Evolutionary conservation across 1,140 invertebrate genomes (phyloP).

Genomic region (Bilobella aurantiaca): DNA sequence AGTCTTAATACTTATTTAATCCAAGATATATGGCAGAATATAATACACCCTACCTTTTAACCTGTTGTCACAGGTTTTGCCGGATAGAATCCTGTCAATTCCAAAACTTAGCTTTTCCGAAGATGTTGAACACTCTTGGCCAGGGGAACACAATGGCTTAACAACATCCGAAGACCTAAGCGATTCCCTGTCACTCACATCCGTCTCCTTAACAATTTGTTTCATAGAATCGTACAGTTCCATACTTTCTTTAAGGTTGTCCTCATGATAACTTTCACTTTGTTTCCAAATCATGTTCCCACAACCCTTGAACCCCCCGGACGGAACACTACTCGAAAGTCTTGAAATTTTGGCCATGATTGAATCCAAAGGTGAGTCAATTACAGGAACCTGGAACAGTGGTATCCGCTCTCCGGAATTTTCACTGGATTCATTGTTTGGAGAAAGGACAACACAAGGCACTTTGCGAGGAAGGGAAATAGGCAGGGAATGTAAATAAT

Average conservation of each 20-base stretch:
- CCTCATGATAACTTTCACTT: not conserved
- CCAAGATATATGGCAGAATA: not conserved
- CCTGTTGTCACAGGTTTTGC: constrained; percentile 11
- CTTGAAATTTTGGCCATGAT: constrained; percentile 6
- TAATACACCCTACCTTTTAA: not conserved
- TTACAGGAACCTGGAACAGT: not conserved
- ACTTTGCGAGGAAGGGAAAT: constrained; percentile 26
- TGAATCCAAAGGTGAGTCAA: constrained; percentile 3
- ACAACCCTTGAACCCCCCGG: not conserved
- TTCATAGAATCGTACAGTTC: constrained; percentile 1
- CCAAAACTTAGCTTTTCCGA: constrained; percentile 43
- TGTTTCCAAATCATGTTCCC: not conserved
- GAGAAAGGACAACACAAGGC: constrained; percentile 28
- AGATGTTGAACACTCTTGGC: not conserved
- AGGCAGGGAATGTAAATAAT: too few relatives aligned
- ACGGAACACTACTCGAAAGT: constrained; percentile 7
- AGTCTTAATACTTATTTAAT: not conserved
- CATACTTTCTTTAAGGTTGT: not conserved
- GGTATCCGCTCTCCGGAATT: too few relatives aligned
- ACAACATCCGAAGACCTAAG: not conserved
- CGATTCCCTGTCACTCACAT: not conserved
- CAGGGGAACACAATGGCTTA: too few relatives aligned
- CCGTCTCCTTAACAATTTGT: not conserved
- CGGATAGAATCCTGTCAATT: constrained; percentile 45
- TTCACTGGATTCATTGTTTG: constrained; percentile 13